Percentiles rank a stretch among this genome's conserved stretches.
These are phyloP conservation scores for Diarsia rubi DNA, from an alignment of 2,888 invertebrate genomes.

Conservation along the genomic window DNA sequence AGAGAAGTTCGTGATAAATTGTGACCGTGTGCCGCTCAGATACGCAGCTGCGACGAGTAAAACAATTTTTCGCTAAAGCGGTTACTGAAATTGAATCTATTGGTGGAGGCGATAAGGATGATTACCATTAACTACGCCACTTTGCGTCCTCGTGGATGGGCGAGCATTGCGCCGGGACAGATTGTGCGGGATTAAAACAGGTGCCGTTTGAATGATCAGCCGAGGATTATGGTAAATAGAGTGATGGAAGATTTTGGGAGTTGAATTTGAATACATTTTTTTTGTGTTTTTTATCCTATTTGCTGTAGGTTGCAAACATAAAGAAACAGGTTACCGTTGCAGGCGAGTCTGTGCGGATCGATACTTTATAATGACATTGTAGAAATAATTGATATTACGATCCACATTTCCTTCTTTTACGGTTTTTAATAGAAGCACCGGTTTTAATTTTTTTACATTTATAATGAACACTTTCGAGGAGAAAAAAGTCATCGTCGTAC, in stretches of 20 bases:
- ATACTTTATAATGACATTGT: too few relatives aligned
- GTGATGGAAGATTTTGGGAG: conserved; percentile 23
- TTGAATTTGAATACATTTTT: conserved; percentile 6
- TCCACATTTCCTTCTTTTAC: too few relatives aligned
- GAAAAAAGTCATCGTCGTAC: too few relatives aligned
- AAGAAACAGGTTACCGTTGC: too few relatives aligned
- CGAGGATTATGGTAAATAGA: conserved; percentile 34
- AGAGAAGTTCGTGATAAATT: conserved; percentile 65
- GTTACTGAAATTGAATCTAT: conserved; percentile 88
- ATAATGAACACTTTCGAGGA: too few relatives aligned
- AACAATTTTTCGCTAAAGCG: conserved; percentile 90
- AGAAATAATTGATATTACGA: too few relatives aligned
- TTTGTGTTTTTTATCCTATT: neutral
- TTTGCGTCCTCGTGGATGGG: conserved; percentile 58
- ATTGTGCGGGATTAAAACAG: conserved; percentile 62
- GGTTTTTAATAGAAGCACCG: too few relatives aligned
- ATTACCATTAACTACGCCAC: conserved; percentile 74
- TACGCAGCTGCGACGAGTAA: conserved; percentile 83
- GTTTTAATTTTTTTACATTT: too few relatives aligned
- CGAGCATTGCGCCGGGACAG: conserved; percentile 50
- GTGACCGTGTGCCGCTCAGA: conserved; percentile 69
- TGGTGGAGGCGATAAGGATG: conserved; percentile 78
- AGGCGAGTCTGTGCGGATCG: too few relatives aligned
- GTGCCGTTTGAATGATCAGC: conserved; percentile 51
- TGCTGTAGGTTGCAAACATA: too few relatives aligned